A percentile compares a stretch with the other conserved stretches of the same genome.
phyloP scores from a whole-genome alignment of 2,797 vertebrate species.

The Eupleurogrammus muticus region DNA sequence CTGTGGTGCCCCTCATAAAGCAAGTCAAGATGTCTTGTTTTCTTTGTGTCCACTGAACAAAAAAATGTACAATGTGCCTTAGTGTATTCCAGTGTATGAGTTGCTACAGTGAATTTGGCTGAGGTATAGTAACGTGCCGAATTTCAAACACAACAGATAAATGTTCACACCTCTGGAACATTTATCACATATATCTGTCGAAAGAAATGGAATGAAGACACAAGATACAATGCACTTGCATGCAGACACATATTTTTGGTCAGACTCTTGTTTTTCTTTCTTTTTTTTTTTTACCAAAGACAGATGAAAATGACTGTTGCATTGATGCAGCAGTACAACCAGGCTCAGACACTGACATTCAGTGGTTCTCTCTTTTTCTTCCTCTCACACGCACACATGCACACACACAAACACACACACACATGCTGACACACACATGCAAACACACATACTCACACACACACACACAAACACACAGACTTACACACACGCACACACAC shows the following conservation, averaged over 20 bases:
- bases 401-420: conserved; percentile 17
- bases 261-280: conserved; percentile 49
- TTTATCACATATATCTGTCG: conserved; percentile 34
- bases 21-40: conserved; percentile 29
- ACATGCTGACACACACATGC: conserved; percentile 24
- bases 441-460: neutral
- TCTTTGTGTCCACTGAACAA: conserved; percentile 35
- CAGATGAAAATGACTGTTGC: conserved; percentile 66
- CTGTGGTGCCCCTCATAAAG: conserved; percentile 40
- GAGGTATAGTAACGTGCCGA: conserved; percentile 61
- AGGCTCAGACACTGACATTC: conserved; percentile 66
- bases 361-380: conserved; percentile 43
- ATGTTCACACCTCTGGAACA: conserved; percentile 30
- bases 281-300: conserved; percentile 37
- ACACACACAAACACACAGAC: conserved; percentile 13
- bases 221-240: conserved; percentile 61
- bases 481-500: conserved; percentile 35
- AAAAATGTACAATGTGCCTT: conserved; percentile 65
- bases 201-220: conserved; percentile 40
- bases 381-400: neutral
- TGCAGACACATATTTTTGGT: conserved; percentile 77
- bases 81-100: conserved; percentile 40
- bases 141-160: conserved; percentile 44
- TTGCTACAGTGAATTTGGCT: conserved; percentile 73
- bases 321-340: conserved; percentile 68